Evolutionary conservation across 2,888 invertebrate genomes (phyloP), one percentile per base, ranked within the genome.

Genomic region (Drosophila birchii): DNA sequence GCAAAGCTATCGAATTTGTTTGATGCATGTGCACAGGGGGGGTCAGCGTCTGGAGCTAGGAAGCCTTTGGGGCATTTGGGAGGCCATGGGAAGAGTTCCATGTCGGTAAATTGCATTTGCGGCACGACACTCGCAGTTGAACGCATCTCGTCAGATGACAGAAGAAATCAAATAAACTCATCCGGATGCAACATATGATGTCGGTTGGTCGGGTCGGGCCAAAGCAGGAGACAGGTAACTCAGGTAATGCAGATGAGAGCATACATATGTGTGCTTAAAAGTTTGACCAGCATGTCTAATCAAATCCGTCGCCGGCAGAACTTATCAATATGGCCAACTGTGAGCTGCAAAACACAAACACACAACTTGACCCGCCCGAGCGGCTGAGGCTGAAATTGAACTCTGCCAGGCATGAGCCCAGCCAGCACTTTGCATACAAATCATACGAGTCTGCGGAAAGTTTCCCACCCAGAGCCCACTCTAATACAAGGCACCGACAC

Each of bases 1-100:
- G 75, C 86, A 85, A 88, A 78, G 79, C 81, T 85, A 85, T 88
- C 84, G 88, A 85, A 84, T 88, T 85, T 83, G 88, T 88, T 88
- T 88, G 89, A 86, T 84, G 81, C 89, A 86, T 79, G 81, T 73
- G 58, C 54, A 49, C 45, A 26, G 26, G 53, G 49, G 53, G 38
- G 11, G 29, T 6, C 36, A 7, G 38, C 53, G 36, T 36, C 36
- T 38, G 54, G 38, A 23, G 23, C 23, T 38, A 9, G 34, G 11
- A 14, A 23, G 51, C 51, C 51, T 34, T 16, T 20, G 34, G 51
- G 51, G 16, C 51, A 51, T 20, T 20, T 26, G 26, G 5, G n/a
- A n/a, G 36, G 16, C 36, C 38, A 16, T 36, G 39, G 44, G 11
- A 14, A 38, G 44, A 60, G 34, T 38, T 18, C 36, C 43, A 68